These are phyloP conservation scores for Uloborus plumipes DNA, from an alignment of 2,888 invertebrate species.

Conservation along the genomic window DNA sequence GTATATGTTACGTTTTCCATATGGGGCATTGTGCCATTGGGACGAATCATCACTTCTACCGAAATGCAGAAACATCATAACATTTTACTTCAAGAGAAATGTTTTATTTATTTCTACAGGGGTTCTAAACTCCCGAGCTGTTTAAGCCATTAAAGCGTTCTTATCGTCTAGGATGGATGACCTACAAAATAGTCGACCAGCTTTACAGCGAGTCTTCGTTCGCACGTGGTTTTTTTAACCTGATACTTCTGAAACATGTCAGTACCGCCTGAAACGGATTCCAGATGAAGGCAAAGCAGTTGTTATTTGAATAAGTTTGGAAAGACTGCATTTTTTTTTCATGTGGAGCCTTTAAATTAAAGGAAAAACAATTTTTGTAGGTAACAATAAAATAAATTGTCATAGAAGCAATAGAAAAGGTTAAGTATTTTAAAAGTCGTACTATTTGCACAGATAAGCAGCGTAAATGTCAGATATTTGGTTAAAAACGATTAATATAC, in stretches of 20 bases:
- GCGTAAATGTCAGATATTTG: no score
- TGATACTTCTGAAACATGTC: slow-evolving; percentile 25
- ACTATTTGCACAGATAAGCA: no score
- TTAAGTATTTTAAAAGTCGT: no score
- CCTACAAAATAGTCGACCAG: slow-evolving; percentile 16
- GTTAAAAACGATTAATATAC: no score
- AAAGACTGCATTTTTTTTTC: no score
- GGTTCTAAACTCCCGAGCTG: slow-evolving; percentile 14
- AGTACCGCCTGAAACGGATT: slow-evolving; percentile 12
- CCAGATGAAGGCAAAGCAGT: not conserved
- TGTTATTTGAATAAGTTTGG: no score
- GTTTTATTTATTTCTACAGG: slow-evolving; percentile 56
- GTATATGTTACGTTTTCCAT: not conserved
- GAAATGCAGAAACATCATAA: slow-evolving; percentile 54
- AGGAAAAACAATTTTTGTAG: no score
- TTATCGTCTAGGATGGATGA: slow-evolving; percentile 34
- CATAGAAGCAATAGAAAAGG: no score
- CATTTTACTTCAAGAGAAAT: slow-evolving; percentile 23
- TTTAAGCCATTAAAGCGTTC: slow-evolving; percentile 33
- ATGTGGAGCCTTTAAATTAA: no score
- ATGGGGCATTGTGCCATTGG: slow-evolving; percentile 7
- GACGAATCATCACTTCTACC: slow-evolving; percentile 35
- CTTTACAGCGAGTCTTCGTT: not conserved
- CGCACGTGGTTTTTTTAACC: slow-evolving; percentile 10
- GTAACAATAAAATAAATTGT: no score